phyloP scores from a whole-genome alignment of 2,888 invertebrate species.

The Exephanes ischioxanthus region DNA sequence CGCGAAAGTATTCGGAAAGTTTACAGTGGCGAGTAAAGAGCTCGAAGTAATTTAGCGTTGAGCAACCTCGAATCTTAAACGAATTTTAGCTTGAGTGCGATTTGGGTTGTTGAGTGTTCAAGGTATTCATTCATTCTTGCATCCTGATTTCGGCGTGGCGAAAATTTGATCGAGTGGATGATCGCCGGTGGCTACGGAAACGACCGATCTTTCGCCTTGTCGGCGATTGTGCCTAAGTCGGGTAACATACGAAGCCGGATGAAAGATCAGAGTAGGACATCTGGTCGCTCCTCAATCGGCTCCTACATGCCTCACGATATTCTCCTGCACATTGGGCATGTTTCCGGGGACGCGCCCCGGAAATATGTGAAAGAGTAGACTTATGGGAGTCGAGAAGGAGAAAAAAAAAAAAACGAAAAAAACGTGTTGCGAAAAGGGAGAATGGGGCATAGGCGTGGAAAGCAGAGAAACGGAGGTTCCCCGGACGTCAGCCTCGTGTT shows the following conservation, averaged over 20 bases:
- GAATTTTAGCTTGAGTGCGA: not conserved
- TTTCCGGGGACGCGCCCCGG: not conserved
- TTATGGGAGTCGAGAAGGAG: slow-evolving; percentile 36
- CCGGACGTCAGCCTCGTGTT: slow-evolving; percentile 22
- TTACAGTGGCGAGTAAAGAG: not conserved
- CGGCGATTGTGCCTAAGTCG: slow-evolving; percentile 25
- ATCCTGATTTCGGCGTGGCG: slow-evolving; percentile 8
- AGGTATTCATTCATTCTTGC: not conserved
- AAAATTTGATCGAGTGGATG: not conserved
- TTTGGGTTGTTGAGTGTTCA: not conserved
- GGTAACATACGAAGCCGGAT: not conserved
- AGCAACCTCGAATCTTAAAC: not conserved
- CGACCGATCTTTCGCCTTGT: slow-evolving; percentile 33
- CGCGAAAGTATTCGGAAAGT: not conserved
- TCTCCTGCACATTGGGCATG: slow-evolving; percentile 17
- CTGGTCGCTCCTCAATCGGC: not conserved
- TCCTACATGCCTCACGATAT: not conserved
- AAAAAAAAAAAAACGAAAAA: slow-evolving; percentile 23
- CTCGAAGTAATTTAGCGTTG: not conserved
- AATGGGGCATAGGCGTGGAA: slow-evolving; percentile 15
- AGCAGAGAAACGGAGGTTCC: slow-evolving; percentile 4
- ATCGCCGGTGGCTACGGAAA: not conserved
- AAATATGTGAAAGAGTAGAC: slow-evolving; percentile 37
- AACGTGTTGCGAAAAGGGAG: slow-evolving; percentile 20
- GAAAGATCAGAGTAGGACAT: not conserved